These are phyloP conservation scores for Leptinotarsa lineolata DNA, from an alignment of 1,140 invertebrate species.

Conservation along the genomic window DNA sequence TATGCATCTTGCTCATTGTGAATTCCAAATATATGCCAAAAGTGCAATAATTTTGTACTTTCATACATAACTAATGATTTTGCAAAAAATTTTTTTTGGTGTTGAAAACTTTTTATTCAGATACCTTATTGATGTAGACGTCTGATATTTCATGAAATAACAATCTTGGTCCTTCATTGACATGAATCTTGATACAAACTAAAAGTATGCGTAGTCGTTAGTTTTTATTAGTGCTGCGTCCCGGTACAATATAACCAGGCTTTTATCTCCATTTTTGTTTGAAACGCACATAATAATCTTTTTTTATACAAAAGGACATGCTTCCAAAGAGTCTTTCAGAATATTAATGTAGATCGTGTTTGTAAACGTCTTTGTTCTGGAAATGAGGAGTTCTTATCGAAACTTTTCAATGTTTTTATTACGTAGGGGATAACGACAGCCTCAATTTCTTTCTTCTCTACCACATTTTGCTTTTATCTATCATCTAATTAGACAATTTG, in stretches of 20 bases:
- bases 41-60: no score
- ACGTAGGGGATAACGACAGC: constrained; percentile 26
- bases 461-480: constrained; percentile 30
- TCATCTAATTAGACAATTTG: constrained; percentile 38
- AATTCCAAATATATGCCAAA: no score
- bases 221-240: constrained; percentile 23
- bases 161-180: no score
- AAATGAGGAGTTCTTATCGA: constrained; percentile 35
- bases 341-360: constrained; percentile 37
- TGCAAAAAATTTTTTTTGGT: no score
- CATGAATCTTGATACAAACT: background rate
- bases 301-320: constrained; percentile 38
- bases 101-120: background rate
- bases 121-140: background rate
- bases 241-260: constrained; percentile 11
- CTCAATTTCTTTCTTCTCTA: constrained; percentile 35
- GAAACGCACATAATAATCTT: constrained; percentile 32
- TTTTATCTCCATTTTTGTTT: constrained; percentile 34
- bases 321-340: constrained; percentile 28
- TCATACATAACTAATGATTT: no score
- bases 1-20: no score
- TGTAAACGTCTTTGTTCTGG: constrained; percentile 37
- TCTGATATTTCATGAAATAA: no score
- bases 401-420: constrained; percentile 38
- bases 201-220: constrained; percentile 3